Conservation (phyloP, 2,113 vertebrate species). For the Pterophyllum scalare region DNA sequence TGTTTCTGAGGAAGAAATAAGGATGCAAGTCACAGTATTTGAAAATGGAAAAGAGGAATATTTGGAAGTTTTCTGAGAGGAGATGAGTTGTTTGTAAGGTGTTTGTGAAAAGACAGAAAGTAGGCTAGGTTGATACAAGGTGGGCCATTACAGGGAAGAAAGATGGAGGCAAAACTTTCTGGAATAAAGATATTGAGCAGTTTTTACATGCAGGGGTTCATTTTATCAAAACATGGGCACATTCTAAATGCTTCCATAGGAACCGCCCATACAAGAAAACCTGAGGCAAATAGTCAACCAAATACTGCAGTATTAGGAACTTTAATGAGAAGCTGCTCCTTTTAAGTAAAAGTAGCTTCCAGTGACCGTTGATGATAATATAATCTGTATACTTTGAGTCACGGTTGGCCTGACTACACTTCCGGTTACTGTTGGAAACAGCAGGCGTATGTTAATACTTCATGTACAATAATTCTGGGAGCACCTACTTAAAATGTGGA, state of each 20-base stretch:
- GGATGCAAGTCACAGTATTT: not conserved
- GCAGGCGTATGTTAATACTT: not conserved
- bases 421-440: not conserved
- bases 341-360: not conserved
- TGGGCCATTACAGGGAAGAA: not conserved
- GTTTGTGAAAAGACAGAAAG: constrained; percentile 7
- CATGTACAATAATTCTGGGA: not conserved
- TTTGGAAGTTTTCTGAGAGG: no score
- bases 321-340: not conserved
- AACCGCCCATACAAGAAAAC: not conserved
- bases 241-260: not conserved
- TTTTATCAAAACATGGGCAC: not conserved
- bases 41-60: not conserved
- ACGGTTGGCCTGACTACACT: not conserved
- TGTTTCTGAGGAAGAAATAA: constrained; percentile 20
- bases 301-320: not conserved
- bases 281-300: no score
- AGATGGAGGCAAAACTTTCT: not conserved
- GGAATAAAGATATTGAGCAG: not conserved
- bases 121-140: not conserved
- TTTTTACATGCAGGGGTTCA: not conserved
- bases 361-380: not conserved
- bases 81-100: not conserved
- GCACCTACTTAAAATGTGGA: not conserved
- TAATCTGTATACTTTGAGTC: not conserved